These are phyloP conservation scores for Plutomurus gul DNA, from an alignment of 1,140 invertebrate species.

Conservation along the genomic window DNA sequence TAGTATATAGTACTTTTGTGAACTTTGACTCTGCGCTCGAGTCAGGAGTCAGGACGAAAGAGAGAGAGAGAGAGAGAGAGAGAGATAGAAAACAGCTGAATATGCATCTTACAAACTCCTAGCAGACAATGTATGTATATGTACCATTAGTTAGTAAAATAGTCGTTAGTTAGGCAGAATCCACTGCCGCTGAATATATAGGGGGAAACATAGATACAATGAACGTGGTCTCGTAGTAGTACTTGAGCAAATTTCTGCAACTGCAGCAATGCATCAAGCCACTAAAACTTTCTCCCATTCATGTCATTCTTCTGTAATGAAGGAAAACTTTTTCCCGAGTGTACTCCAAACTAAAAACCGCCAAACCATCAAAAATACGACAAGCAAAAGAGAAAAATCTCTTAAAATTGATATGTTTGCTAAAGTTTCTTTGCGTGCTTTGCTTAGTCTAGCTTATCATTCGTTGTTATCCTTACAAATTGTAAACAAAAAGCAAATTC, in stretches of 20 bases:
- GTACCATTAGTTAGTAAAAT: too few relatives aligned
- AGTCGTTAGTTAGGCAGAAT: too few relatives aligned
- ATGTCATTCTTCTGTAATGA: conserved; percentile 21
- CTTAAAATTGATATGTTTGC: conserved; percentile 1
- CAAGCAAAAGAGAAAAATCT: conserved; percentile 15
- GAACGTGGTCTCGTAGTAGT: neutral
- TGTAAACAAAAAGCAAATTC: neutral
- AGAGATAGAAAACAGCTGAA: too few relatives aligned
- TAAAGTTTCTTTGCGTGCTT: conserved; percentile 5
- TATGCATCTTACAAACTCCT: too few relatives aligned
- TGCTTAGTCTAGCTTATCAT: neutral
- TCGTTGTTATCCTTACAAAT: conserved; percentile 3
- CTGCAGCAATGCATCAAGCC: conserved; percentile 15
- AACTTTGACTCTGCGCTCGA: too few relatives aligned
- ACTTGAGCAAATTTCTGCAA: conserved; percentile 16
- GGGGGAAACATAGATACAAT: too few relatives aligned
- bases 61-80: too few relatives aligned
- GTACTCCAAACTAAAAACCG: conserved; percentile 27
- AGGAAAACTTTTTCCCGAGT: conserved; percentile 28
- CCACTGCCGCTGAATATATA: too few relatives aligned
- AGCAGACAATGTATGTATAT: too few relatives aligned
- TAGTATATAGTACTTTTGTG: too few relatives aligned
- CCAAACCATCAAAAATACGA: conserved; percentile 16
- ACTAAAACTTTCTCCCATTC: conserved; percentile 7
- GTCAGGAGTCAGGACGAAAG: too few relatives aligned